Base-by-base conservation (phyloP, 2,113 vertebrate species). In the Nicator chloris region DNA sequence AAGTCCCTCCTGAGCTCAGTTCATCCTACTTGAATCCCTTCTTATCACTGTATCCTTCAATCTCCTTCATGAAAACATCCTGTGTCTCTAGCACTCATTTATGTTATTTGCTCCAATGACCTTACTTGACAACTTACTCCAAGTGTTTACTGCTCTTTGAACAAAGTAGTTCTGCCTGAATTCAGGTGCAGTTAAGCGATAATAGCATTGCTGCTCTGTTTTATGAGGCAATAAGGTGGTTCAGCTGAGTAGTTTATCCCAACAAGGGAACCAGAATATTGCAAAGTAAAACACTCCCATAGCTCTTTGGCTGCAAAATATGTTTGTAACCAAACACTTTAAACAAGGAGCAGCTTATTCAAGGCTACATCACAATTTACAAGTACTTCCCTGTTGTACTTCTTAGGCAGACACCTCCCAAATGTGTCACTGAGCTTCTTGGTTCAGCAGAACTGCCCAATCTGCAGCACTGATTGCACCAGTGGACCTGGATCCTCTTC, bases 121-220 rank as follows among this genome's bases (percentile, higher is more conserved):
- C 95, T 91, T 90, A 89, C 89, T 95, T 97, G 93, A 96, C 93
- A 96, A 92, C 95, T 96, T 94, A 94, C 89, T 97, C 77, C 66
- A 87, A 95, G 90, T 96, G 97, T 97, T 97, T 97, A 96, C 96
- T 95, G 91, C 93, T 94, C 71, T 95, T 93, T 96, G 93, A 97
- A 97, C 93, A 93, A 96, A 97, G 93, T 76, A 92, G 92, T 96
- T 97, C 79, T 95, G 91, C 95, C 88, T 93, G 93, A 97, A 96
- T 96, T 97, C 96, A 94, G 96, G 95, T 96, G 96, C 95, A 95
- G 94, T 97, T 97, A 97, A 96, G 92, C 33, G 64, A 95, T 96
- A 96, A 96, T 96, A 93, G 91, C 90, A 95, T 73, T 94, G 93
- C 93, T 88, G 86, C 94, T 95, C 92, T 97, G 91, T 92, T 97